Conservation (phyloP, 1,140 invertebrate species). For the Goniozus legneri region DNA sequence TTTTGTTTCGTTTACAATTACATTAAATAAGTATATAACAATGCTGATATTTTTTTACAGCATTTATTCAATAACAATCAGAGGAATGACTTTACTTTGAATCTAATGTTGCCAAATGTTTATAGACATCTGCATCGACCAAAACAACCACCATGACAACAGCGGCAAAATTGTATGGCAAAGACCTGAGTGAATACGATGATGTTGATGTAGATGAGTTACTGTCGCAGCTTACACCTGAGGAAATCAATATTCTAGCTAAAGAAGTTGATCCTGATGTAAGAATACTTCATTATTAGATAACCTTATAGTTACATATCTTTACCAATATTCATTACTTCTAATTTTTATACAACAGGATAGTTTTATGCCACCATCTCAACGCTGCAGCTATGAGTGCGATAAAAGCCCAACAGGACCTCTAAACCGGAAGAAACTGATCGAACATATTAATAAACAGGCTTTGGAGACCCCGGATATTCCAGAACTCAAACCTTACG, state of each 20-base stretch:
- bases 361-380: conserved; percentile 90
- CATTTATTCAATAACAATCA: too few relatives aligned
- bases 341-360: too few relatives aligned
- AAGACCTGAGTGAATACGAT: conserved; percentile 90
- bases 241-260: conserved; percentile 95
- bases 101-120: too few relatives aligned
- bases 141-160: conserved; percentile 86
- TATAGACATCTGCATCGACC: conserved; percentile 79
- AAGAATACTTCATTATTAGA: conserved; percentile 58
- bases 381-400: conserved; percentile 94
- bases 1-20: too few relatives aligned
- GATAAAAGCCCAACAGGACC: conserved; percentile 93
- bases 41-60: too few relatives aligned
- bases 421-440: conserved; percentile 91
- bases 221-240: conserved; percentile 87
- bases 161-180: conserved; percentile 85
- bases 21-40: too few relatives aligned
- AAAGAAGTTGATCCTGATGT: conserved; percentile 99
- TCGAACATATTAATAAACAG: conserved; percentile 97
- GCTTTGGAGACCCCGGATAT: conserved; percentile 95
- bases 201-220: conserved; percentile 96
- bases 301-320: neutral
- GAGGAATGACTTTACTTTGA: too few relatives aligned
- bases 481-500: conserved; percentile 92
- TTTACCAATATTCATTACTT: neutral